phyloP scores from a whole-genome alignment of 23 tunicate genomes.

The Styela clava region DNA sequence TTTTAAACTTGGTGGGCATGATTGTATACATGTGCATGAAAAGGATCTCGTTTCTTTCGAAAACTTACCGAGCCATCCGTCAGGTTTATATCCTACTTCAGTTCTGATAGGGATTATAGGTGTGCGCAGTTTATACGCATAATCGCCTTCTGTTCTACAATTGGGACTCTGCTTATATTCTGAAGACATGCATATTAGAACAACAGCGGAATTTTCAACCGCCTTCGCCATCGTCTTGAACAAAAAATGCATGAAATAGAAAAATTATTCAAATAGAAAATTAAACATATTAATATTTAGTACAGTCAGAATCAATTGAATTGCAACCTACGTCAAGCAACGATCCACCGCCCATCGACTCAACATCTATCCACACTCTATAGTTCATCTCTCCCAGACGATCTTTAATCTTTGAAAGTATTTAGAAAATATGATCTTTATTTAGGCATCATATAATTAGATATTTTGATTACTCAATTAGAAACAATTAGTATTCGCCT shows the following conservation, averaged over 20 bases:
- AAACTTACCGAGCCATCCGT: constrained; percentile 76
- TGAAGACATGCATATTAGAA: constrained; percentile 48
- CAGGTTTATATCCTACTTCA: constrained; percentile 50
- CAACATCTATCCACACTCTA: constrained; percentile 63
- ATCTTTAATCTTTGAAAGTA: constrained; percentile 40
- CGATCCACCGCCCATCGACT: constrained; percentile 73
- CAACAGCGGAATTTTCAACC: constrained; percentile 53
- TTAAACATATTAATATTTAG: too few species aligned
- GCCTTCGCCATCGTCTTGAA: constrained; percentile 67
- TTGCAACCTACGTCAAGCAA: too few species aligned
- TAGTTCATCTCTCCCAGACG: constrained; percentile 33
- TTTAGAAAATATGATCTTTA: neutral
- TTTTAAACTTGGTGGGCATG: too few species aligned
- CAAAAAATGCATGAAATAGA: neutral
- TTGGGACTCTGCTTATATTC: constrained; percentile 61
- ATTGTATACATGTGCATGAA: too few species aligned
- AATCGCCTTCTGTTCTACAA: constrained; percentile 83
- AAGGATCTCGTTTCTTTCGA: too few species aligned
- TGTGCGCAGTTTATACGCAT: constrained; percentile 38
- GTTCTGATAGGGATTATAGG: constrained; percentile 39
- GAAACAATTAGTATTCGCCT: too few species aligned
- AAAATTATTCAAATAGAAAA: too few species aligned
- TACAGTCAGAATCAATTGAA: too few species aligned
- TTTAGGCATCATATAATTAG: too few species aligned
- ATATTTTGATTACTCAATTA: too few species aligned